A percentile compares a stretch with the other conserved stretches of the same genome.
Conservation (phyloP, 2,888 invertebrate species). For the Leptopilina myrica region DNA sequence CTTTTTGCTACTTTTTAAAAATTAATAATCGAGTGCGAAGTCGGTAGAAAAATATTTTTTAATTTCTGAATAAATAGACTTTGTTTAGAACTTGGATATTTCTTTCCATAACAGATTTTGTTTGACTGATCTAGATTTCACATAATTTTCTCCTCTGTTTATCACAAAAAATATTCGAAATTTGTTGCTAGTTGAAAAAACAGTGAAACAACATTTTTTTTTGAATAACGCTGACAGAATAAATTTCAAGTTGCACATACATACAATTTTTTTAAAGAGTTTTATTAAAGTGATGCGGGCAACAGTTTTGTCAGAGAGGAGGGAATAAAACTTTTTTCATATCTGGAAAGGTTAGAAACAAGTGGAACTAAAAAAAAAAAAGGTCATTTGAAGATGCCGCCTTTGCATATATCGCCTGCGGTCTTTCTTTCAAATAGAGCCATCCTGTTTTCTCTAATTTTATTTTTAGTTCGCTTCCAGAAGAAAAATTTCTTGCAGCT, state of each 20-base stretch:
- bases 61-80: no score
- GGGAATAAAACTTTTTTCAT: conserved; percentile 35
- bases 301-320: conserved; percentile 8
- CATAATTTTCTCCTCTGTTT: no score
- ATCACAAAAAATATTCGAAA: no score
- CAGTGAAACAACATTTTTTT: no score
- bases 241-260: not conserved
- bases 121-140: no score
- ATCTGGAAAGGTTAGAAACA: conserved; percentile 27
- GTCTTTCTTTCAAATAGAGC: conserved; percentile 21
- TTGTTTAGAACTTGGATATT: no score
- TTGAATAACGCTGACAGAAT: not conserved
- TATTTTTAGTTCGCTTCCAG: conserved; percentile 28
- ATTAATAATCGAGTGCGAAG: no score
- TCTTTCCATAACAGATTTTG: no score
- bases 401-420: conserved; percentile 8
- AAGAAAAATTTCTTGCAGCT: conserved; percentile 9
- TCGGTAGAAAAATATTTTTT: no score
- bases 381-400: conserved; percentile 17
- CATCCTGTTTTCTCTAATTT: conserved; percentile 29
- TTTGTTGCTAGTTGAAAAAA: not conserved
- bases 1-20: no score
- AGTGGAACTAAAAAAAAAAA: conserved; percentile 11
- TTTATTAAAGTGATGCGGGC: conserved; percentile 18
- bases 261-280: conserved; percentile 6